These are phyloP conservation scores for Calcarius lapponicus DNA, from an alignment of 2,797 vertebrate genomes.

Conservation along the genomic window DNA sequence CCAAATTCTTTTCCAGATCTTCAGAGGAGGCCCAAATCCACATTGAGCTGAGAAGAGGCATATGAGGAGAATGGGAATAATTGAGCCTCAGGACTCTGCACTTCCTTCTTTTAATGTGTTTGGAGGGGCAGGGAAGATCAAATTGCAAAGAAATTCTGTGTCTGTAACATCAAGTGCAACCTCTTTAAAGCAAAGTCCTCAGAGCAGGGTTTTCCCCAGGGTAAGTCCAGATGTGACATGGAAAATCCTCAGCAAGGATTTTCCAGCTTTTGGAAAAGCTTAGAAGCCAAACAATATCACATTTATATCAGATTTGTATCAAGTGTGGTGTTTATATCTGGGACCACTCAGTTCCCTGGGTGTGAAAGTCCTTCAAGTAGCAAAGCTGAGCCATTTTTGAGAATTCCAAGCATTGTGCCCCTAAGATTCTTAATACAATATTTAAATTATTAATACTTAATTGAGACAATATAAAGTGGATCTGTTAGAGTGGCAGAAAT, in stretches of 20 bases:
- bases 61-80: not conserved
- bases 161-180: not conserved
- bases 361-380: not conserved
- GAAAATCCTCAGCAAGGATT: not conserved
- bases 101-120: not conserved
- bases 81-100: not conserved
- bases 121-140: not conserved
- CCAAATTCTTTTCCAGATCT: not conserved
- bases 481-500: not conserved
- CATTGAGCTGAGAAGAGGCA: not conserved
- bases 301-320: not conserved
- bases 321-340: not conserved
- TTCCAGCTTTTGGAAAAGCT: not conserved
- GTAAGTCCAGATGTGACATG: not conserved
- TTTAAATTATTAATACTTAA: not conserved
- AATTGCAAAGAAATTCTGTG: not conserved
- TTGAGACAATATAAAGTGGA: not conserved
- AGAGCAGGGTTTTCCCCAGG: fast-evolving
- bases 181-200: not conserved
- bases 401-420: not conserved
- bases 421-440: not conserved
- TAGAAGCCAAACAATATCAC: not conserved
- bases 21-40: not conserved
- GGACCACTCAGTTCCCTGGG: not conserved
- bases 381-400: fast-evolving